Base-by-base conservation (phyloP, 2,888 invertebrate genomes). In the Spodoptera littoralis region DNA sequence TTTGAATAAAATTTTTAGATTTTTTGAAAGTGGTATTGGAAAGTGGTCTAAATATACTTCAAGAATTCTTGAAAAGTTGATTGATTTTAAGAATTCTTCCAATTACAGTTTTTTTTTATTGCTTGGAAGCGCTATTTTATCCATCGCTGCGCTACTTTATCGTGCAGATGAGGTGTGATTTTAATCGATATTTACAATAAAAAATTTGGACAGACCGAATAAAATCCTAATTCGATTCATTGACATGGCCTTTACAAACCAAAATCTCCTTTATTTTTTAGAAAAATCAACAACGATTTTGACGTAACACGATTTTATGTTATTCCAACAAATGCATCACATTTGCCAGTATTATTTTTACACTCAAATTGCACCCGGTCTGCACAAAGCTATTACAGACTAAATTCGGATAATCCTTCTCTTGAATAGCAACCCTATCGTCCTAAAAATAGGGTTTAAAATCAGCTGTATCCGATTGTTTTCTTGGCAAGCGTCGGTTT, bases 281-380 rank as follows among this genome's bases (percentile, higher is more conserved):
- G 30, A 68, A 67, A 36, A 76, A 68, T 54, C 57, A 50, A 69
- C 67, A 64, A 47, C 65, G 46, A 65, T 70, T 72, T 70, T 74
- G 73, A 78, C 73, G 76, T 75, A 82, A 84, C 84, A 86, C 79
- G 83, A 86, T 88, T 88, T 87, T 65, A 66, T 89, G 82, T 90
- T 90, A 88, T 91, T 91, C 80, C 82, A 90, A 87, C 88, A 89
- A 92, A 92, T 91, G 91, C 87, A 88, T 80, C 82, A 87, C 90
- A 90, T 90, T 91, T 88, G 84, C 70, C 79, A 57, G 76, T 92
- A 86, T 93, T 93, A 89, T 92, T 88, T 81, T 87, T 87, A 75
- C 91, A 88, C 90, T 91, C 81, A 79, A 88, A 90, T 77, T 92
- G 90, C 92, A 91, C 88, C 73, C 87, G 83, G 58, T 83, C 81